Conservation (phyloP, 2,888 invertebrate species). For the Laothoe populi region DNA sequence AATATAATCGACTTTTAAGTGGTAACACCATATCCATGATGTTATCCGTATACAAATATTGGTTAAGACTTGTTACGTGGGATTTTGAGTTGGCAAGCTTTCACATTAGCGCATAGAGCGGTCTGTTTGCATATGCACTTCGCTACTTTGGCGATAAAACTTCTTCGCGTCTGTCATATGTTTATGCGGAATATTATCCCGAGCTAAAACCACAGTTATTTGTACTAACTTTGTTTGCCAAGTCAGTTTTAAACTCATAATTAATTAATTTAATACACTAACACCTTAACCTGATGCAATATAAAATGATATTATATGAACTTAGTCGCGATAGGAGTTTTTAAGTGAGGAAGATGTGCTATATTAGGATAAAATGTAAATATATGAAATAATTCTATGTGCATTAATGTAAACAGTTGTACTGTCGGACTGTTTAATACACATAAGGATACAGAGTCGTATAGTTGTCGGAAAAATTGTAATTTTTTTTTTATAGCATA, state of each 20-base stretch:
- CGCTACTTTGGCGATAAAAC: constrained; percentile 63
- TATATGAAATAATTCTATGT: too few species aligned
- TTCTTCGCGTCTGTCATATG: constrained; percentile 67
- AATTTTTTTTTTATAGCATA: too few species aligned
- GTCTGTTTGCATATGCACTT: constrained; percentile 52
- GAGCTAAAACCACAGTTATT: constrained; percentile 41
- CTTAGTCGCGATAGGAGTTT: too few species aligned
- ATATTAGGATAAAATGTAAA: too few species aligned
- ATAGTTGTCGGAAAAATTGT: too few species aligned
- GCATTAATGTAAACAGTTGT: too few species aligned
- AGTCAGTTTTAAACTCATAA: constrained; percentile 21
- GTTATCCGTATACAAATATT: constrained; percentile 12
- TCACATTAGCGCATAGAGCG: constrained; percentile 25
- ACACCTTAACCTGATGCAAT: background rate
- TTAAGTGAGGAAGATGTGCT: too few species aligned
- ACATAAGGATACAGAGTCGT: too few species aligned
- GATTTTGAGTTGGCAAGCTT: constrained; percentile 19
- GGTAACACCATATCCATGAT: background rate
- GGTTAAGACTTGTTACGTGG: constrained; percentile 10
- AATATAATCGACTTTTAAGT: background rate
- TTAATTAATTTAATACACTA: constrained; percentile 6
- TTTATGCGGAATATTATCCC: constrained; percentile 68
- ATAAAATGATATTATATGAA: too few species aligned
- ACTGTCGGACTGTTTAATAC: too few species aligned
- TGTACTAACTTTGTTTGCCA: constrained; percentile 28